Evolutionary conservation across 2,797 vertebrate species (phyloP), one percentile per base, ranked within the genome.

Genomic region (Pampus argenteus): DNA sequence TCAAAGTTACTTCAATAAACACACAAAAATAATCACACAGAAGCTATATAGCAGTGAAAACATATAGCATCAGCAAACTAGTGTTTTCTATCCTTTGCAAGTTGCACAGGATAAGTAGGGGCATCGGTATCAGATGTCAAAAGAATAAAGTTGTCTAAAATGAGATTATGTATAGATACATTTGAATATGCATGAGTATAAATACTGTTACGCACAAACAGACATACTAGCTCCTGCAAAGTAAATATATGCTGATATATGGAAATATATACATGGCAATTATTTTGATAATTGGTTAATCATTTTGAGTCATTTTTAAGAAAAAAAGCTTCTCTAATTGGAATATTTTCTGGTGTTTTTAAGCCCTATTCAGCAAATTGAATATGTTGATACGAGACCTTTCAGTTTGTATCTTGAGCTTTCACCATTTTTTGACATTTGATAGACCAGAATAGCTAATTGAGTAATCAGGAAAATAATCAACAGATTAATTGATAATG

Each of bases 1-100:
- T 79, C 28, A 74, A 65, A 70, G 25, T 0, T 18, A 22, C 14
- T 2, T 58, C 36, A 28, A 50, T 56, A 25, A 58, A 56, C 2
- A 26, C 22, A 52, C 6, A 51, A 48, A 71, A n/a, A n/a, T n/a
- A n/a, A 66, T 51, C 7, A 47, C 10, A 52, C 1, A 26, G 23
- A 20, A 36, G 55, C 14, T 42, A 44, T 17, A 36, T 36, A 4
- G 34, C 11, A 13, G 34, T 36, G 34, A 11, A 36, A 36, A 36
- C n/a, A 36, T 13, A 26, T 2, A 45, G 10, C 25, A 70, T 55
- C 42, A 57, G n/a, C 10, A 59, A 8, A 36, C 5, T 0, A 54
- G 25, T 8, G 3, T 61, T 25, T 50, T 17, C 0, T 67, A 8
- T 40, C 6, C 3, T 58, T 22, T 65, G 17, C 6, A 66, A 3